A percentile compares a stretch with the other conserved stretches of the same genome.
Conservation (phyloP, 2,113 vertebrate species). For the Microtus ochrogaster region DNA sequence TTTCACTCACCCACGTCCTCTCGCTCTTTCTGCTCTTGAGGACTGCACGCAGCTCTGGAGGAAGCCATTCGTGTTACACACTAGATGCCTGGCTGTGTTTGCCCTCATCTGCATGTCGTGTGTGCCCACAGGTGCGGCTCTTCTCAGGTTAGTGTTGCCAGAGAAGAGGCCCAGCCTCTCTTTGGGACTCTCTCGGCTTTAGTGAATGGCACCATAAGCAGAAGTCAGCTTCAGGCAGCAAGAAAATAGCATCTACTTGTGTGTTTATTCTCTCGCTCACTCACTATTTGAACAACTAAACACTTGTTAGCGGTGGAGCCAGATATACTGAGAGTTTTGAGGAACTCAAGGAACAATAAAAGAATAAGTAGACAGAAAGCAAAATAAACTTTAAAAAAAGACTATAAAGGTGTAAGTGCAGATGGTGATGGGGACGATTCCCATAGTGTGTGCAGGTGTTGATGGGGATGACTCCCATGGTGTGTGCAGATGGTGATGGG, state of each 20-base stretch:
- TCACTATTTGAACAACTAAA: not conserved
- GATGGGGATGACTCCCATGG: not conserved
- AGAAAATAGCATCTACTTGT: not conserved
- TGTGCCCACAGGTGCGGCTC: slow-evolving; percentile 35
- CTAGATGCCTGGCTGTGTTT: slow-evolving; percentile 77
- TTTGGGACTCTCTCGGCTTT: not conserved
- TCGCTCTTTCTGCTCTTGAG: slow-evolving; percentile 21
- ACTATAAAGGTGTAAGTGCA: not conserved
- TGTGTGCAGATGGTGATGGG: no score
- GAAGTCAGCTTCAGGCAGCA: not conserved
- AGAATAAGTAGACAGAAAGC: not conserved
- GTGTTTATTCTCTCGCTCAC: not conserved
- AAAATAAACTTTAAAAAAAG: not conserved
- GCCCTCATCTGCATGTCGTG: slow-evolving; percentile 79
- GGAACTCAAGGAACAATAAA: not conserved
- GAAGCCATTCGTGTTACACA: slow-evolving; percentile 81
- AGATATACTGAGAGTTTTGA: not conserved
- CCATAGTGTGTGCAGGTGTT: no score
- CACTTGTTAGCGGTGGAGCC: not conserved
- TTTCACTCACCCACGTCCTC: slow-evolving; percentile 62
- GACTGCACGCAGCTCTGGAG: slow-evolving; percentile 9
- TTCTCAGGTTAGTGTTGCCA: not conserved
- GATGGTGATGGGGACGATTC: not conserved
- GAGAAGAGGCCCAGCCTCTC: not conserved
- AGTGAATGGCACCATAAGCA: not conserved